A percentile compares a stretch with the other conserved stretches of the same genome.
phyloP scores from a whole-genome alignment of 2,797 vertebrate species.

The Melanotaenia boesemani region DNA sequence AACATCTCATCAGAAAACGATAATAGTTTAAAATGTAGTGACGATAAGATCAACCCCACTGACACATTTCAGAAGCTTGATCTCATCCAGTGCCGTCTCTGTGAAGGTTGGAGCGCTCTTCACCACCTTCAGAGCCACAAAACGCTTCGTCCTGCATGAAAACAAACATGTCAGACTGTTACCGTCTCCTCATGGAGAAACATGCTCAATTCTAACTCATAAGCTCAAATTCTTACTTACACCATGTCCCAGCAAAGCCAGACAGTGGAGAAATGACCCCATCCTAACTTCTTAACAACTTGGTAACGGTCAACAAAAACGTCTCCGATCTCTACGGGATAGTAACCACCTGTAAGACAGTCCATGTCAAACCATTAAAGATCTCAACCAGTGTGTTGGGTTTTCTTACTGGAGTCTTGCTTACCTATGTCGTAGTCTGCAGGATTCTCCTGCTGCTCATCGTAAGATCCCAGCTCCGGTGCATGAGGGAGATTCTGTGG shows the following conservation, averaged over 20 bases:
- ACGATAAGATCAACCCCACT: slow-evolving; percentile 38
- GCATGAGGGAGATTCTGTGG: slow-evolving; percentile 6
- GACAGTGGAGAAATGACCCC: slow-evolving; percentile 93
- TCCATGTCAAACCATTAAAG: neutral
- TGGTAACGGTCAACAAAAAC: slow-evolving; percentile 89
- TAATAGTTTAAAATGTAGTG: neutral
- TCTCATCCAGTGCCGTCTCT: slow-evolving; percentile 81
- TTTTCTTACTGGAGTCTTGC: slow-evolving; percentile 3
- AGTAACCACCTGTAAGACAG: slow-evolving; percentile 86
- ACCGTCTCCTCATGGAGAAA: neutral
- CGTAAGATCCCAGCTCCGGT: slow-evolving; percentile 24
- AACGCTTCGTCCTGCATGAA: slow-evolving; percentile 65
- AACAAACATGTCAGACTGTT: slow-evolving; percentile 29
- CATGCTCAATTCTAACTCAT: neutral
- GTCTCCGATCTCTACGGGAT: slow-evolving; percentile 86
- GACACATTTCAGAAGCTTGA: slow-evolving; percentile 82
- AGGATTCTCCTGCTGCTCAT: slow-evolving; percentile 77
- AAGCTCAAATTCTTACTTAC: slow-evolving; percentile 77
- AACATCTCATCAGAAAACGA: too few relatives aligned
- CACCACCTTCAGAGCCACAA: slow-evolving; percentile 83
- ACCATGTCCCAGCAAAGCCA: slow-evolving; percentile 92
- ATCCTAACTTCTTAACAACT: slow-evolving; percentile 90
- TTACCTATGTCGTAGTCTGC: slow-evolving; percentile 76
- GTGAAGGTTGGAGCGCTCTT: slow-evolving; percentile 77
- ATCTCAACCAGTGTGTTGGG: neutral